Evolutionary conservation across 1,140 invertebrate genomes (phyloP).

Genomic region (Globodera rostochiensis): DNA sequence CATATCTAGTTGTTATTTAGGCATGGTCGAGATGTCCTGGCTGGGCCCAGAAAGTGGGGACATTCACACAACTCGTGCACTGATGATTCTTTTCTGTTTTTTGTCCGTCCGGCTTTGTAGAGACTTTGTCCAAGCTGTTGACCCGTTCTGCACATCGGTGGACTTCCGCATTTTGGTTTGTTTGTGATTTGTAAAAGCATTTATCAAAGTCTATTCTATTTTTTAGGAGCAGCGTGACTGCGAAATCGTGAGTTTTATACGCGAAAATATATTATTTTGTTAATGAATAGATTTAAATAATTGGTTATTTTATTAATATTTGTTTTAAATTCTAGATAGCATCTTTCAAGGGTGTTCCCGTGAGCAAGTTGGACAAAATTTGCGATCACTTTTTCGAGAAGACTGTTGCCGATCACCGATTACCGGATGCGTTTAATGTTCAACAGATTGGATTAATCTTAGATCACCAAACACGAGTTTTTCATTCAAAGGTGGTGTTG

Average conservation of each 20-base stretch:
- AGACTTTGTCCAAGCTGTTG: slow-evolving; percentile 82
- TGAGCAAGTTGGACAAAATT: slow-evolving; percentile 73
- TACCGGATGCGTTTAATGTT: slow-evolving; percentile 75
- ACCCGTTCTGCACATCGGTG: slow-evolving; percentile 80
- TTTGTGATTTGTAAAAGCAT: background rate
- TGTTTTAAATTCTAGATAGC: slow-evolving; percentile 66
- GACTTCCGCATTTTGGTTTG: slow-evolving; percentile 56
- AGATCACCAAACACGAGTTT: slow-evolving; percentile 75
- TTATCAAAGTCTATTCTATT: background rate
- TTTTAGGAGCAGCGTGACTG: slow-evolving; percentile 48
- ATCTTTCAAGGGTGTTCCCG: slow-evolving; percentile 78
- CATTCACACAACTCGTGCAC: slow-evolving; percentile 21
- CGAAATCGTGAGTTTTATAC: slow-evolving; percentile 68
- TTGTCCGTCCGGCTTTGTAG: too few relatives aligned
- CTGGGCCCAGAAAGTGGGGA: slow-evolving; percentile 54
- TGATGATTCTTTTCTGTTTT: slow-evolving; percentile 66
- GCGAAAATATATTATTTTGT: too few relatives aligned
- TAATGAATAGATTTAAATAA: too few relatives aligned
- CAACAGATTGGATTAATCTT: slow-evolving; percentile 76
- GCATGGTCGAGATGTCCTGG: slow-evolving; percentile 67
- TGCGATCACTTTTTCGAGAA: slow-evolving; percentile 66
- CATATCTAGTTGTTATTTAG: slow-evolving; percentile 67
- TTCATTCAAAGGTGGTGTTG: slow-evolving; percentile 57
- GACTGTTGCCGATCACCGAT: slow-evolving; percentile 36
- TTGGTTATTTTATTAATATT: too few relatives aligned